These are phyloP conservation scores for Caenorhabditis inopinata DNA, from an alignment of 1,140 invertebrate genomes.

Conservation along the genomic window DNA sequence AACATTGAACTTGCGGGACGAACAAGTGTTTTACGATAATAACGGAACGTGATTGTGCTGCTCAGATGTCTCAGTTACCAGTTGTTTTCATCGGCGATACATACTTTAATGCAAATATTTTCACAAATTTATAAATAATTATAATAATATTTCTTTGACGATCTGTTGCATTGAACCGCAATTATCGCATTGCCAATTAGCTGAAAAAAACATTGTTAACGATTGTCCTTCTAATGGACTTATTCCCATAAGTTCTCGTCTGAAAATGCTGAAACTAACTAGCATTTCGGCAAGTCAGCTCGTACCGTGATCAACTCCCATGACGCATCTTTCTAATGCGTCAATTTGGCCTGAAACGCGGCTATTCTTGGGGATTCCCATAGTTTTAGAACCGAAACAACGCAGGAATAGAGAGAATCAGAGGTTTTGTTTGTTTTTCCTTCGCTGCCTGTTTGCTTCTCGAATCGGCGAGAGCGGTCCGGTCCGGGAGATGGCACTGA, in stretches of 20 bases:
- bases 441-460: neutral
- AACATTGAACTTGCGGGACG: neutral
- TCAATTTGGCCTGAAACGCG: neutral
- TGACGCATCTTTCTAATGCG: neutral
- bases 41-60: neutral
- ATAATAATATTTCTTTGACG: too few species aligned
- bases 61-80: neutral
- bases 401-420: neutral
- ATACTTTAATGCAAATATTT: too few species aligned
- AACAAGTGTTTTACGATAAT: conserved; percentile 13
- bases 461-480: neutral
- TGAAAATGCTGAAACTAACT: too few species aligned
- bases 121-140: too few species aligned
- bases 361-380: conserved; percentile 1
- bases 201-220: too few species aligned
- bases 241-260: too few species aligned
- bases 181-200: neutral
- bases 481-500: neutral
- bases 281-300: too few species aligned
- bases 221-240: too few species aligned
- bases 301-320: neutral
- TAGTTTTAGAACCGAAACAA: neutral
- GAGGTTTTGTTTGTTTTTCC: conserved; percentile 3
- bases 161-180: too few species aligned
- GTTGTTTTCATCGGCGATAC: conserved; percentile 11